Evolutionary conservation across 35 echinoderm and acorn worm genomes (phyloP).

Genomic region (Ptychodera flava): DNA sequence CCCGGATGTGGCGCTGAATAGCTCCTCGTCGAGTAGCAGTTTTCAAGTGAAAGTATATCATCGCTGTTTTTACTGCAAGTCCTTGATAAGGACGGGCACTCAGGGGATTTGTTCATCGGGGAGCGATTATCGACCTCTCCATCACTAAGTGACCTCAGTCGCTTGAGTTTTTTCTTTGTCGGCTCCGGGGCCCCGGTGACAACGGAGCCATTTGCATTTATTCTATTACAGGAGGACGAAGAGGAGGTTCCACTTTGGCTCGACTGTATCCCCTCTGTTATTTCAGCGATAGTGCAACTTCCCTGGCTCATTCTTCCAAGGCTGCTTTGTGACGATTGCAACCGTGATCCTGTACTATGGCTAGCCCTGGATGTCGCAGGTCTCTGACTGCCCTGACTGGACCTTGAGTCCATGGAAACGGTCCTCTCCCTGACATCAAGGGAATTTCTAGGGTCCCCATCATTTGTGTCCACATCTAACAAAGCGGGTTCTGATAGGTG

Average conservation of each 20-base stretch:
- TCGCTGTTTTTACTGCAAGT: not conserved
- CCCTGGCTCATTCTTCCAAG: not conserved
- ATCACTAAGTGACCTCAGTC: not conserved
- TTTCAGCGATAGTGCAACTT: too few species aligned
- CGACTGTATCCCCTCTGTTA: too few species aligned
- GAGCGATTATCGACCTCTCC: not conserved
- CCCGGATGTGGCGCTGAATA: not conserved
- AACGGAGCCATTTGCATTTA: too few species aligned
- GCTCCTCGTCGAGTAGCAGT: not conserved
- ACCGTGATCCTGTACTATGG: not conserved
- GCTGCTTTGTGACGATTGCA: not conserved
- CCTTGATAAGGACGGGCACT: not conserved
- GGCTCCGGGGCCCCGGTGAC: too few species aligned
- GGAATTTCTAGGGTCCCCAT: not conserved
- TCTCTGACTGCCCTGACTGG: not conserved
- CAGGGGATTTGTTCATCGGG: not conserved
- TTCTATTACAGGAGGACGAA: too few species aligned
- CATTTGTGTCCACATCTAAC: too few species aligned
- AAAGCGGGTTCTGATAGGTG: too few species aligned
- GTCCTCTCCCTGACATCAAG: not conserved
- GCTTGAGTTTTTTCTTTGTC: not conserved
- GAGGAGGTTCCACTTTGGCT: too few species aligned
- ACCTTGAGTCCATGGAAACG: not conserved
- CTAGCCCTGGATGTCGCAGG: not conserved
- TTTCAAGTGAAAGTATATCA: not conserved